Conservation (phyloP, 2,113 vertebrate genomes). For the Eira barbara region DNA sequence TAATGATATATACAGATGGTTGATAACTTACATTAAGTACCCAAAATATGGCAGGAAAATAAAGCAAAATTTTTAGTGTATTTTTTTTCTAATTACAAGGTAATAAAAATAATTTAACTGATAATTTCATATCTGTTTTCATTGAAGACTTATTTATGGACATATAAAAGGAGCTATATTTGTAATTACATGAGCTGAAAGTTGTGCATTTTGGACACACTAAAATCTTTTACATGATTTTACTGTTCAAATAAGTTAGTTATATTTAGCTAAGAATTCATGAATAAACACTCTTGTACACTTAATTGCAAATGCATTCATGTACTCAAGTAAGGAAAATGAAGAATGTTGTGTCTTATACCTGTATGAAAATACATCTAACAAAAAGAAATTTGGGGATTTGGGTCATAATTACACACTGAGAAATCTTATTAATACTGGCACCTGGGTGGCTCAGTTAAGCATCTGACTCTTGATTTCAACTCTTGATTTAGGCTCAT, state of each 20-base stretch:
- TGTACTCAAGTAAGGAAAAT: neutral
- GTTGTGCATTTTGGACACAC: neutral
- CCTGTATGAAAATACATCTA: neutral
- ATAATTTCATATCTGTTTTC: neutral
- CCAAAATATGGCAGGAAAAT: neutral
- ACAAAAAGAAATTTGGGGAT: neutral
- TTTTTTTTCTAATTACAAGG: neutral
- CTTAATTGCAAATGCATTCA: neutral
- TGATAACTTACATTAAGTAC: neutral
- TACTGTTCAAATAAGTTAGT: neutral
- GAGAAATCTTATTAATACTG: neutral
- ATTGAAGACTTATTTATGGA: neutral
- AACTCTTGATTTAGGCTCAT: neutral
- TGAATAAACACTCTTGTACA: neutral
- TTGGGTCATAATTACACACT: neutral
- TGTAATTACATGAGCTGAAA: neutral
- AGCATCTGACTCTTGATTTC: neutral
- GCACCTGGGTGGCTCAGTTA: neutral
- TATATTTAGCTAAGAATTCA: neutral
- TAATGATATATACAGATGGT: neutral
- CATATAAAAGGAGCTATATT: neutral
- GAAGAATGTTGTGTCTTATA: neutral
- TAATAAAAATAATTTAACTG: neutral
- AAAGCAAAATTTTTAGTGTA: neutral
- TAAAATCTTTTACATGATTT: neutral